Evolutionary conservation across 1,140 invertebrate genomes (phyloP).

Genomic region (Bombyx mori): DNA sequence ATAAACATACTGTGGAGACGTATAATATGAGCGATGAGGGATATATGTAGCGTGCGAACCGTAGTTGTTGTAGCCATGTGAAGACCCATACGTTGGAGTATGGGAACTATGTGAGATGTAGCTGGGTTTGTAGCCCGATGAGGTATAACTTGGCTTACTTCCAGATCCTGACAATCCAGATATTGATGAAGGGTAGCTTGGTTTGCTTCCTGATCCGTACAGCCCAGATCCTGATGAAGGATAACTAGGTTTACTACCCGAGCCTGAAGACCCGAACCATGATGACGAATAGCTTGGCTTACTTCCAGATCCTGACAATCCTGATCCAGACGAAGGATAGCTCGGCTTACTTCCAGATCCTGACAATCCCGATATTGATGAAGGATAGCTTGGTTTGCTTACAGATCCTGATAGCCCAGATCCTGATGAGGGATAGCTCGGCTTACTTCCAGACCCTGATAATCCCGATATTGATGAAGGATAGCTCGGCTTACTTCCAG

Average conservation of each 20-base stretch:
- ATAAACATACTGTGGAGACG: constrained; percentile 50
- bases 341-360: constrained; percentile 5
- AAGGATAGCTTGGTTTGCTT: constrained; percentile 4
- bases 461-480: background rate
- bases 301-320: constrained; percentile 7
- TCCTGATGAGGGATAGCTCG: constrained; percentile 11
- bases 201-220: constrained; percentile 16
- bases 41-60: constrained; percentile 1
- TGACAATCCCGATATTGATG: constrained; percentile 6
- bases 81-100: constrained; percentile 4
- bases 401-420: constrained; percentile 12
- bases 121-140: background rate
- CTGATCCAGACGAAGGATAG: constrained; percentile 12
- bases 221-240: constrained; percentile 16
- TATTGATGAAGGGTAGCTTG: constrained; percentile 1
- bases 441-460: background rate
- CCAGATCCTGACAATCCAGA: constrained; percentile 7
- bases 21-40: constrained; percentile 33
- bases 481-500: constrained; percentile 3
- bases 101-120: background rate
- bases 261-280: constrained; percentile 8
- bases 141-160: constrained; percentile 1
- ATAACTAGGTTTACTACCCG: constrained; percentile 15
- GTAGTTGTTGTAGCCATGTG: constrained; percentile 5
- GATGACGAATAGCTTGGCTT: constrained; percentile 7